Evolutionary conservation across 1,140 invertebrate genomes (phyloP).

Genomic region (Portunus trituberculatus): DNA sequence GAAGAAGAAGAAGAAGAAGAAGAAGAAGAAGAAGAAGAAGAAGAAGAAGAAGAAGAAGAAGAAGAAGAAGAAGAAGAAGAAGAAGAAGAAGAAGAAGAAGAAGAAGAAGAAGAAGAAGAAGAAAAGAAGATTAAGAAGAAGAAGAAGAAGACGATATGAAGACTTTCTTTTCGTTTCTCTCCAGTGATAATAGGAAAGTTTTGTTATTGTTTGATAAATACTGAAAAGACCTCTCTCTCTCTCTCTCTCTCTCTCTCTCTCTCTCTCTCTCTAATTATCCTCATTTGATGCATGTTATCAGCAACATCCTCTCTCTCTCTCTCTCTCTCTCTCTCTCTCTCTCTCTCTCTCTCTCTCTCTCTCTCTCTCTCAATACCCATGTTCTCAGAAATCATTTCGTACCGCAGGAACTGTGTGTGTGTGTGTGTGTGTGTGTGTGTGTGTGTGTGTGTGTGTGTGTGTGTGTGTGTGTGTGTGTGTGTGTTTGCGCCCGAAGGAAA

Average conservation of each 20-base stretch:
- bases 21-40: not conserved
- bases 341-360: too few relatives aligned
- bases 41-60: not conserved
- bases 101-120: not conserved
- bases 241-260: slow-evolving; percentile 26
- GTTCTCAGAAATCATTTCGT: too few relatives aligned
- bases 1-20: not conserved
- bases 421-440: too few relatives aligned
- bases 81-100: not conserved
- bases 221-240: slow-evolving; percentile 40
- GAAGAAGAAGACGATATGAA: not conserved
- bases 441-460: not conserved
- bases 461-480: not conserved
- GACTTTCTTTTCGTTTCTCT: not conserved
- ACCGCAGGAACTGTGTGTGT: not conserved
- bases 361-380: too few relatives aligned
- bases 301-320: not conserved
- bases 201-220: too few relatives aligned
- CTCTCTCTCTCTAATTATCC: not conserved
- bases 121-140: not conserved
- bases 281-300: too few relatives aligned
- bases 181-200: too few relatives aligned
- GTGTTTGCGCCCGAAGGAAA: not conserved
- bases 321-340: slow-evolving; percentile 31
- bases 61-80: not conserved